These are phyloP conservation scores for Eremobia ochroleuca DNA, from an alignment of 2,888 invertebrate genomes.

Conservation along the genomic window DNA sequence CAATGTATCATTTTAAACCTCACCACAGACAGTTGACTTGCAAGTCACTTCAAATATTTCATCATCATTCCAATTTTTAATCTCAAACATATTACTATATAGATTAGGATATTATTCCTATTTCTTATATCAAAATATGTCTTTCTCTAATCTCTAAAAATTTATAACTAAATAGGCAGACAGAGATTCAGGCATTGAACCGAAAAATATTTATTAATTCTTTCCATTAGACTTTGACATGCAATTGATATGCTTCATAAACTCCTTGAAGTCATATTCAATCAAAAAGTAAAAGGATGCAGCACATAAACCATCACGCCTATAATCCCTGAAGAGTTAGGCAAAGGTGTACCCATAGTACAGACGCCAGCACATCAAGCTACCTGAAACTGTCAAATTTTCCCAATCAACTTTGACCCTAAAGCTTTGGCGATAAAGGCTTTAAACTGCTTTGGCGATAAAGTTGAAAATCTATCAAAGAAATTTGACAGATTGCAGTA, in stretches of 20 bases:
- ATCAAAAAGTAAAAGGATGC: neutral
- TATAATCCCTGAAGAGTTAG: neutral
- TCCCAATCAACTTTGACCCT: no score
- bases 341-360: neutral
- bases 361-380: no score
- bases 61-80: neutral
- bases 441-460: no score
- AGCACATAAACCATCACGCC: neutral
- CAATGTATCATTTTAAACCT: conserved; percentile 4
- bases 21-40: neutral
- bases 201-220: neutral
- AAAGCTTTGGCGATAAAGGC: no score
- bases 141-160: neutral
- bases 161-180: rapidly evolving
- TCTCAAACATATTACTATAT: neutral
- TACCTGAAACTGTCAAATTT: no score
- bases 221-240: neutral
- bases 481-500: no score
- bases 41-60: conserved; percentile 29
- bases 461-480: no score
- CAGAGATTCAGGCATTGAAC: neutral
- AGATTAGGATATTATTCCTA: neutral
- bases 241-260: conserved; percentile 1
- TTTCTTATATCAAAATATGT: neutral
- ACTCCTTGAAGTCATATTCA: conserved; percentile 3